Evolutionary conservation across 2,113 vertebrate species (phyloP).

Genomic region (Chauna torquata): DNA sequence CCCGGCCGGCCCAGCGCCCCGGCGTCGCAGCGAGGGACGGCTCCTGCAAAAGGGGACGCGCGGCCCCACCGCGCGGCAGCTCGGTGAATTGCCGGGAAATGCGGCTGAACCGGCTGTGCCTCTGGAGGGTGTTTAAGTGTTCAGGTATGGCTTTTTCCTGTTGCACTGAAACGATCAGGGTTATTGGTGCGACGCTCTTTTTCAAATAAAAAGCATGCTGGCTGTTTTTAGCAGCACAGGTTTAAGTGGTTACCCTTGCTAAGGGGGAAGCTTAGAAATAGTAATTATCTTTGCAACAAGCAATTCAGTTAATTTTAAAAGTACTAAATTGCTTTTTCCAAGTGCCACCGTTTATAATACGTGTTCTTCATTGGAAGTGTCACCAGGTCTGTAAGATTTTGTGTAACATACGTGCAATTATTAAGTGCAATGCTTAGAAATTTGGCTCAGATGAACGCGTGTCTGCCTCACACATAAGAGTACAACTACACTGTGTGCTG

Average conservation of each 20-base stretch:
- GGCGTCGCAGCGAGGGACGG: too few species aligned
- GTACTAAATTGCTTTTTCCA: neutral
- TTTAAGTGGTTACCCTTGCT: neutral
- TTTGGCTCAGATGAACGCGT: neutral
- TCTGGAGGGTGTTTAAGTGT: neutral
- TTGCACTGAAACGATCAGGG: neutral
- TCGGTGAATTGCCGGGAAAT: conserved; percentile 28
- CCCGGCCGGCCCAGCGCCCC: too few species aligned
- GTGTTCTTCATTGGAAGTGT: neutral
- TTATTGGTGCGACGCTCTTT: accelerated
- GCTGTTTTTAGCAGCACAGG: neutral
- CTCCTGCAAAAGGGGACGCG: neutral
- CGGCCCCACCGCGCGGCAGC: conserved; percentile 71
- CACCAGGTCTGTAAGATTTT: neutral
- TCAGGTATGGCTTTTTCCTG: neutral
- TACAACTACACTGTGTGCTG: neutral
- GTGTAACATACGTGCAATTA: neutral
- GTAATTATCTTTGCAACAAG: neutral
- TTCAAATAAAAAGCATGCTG: neutral
- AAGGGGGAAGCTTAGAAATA: neutral
- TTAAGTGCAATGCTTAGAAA: neutral
- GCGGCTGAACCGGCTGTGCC: accelerated
- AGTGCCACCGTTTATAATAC: neutral
- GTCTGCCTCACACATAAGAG: neutral
- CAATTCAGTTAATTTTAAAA: neutral